A percentile compares a stretch with the other conserved stretches of the same genome.
Conservation (phyloP, 1,140 invertebrate species). For the Drosophila pseudoananassae region DNA sequence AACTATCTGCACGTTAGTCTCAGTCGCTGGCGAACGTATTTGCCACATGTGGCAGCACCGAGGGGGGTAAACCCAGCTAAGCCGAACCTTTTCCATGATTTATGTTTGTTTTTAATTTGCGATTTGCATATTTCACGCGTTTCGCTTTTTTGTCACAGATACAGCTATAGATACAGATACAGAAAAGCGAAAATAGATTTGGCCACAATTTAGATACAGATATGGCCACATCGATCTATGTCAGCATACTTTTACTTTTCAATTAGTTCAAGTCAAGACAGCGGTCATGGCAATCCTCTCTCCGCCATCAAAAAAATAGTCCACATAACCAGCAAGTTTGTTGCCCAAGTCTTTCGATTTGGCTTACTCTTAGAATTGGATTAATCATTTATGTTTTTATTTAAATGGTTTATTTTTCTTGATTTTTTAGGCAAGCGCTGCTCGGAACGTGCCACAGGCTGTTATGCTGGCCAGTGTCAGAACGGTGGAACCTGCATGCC, state of each 20-base stretch:
- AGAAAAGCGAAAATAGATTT: constrained; percentile 31
- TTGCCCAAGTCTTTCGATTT: constrained; percentile 69
- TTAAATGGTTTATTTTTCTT: not conserved
- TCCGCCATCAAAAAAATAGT: constrained; percentile 3
- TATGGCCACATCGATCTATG: constrained; percentile 67
- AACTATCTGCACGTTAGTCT: constrained; percentile 59
- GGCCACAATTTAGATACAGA: constrained; percentile 38
- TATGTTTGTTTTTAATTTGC: constrained; percentile 74
- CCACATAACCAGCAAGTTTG: constrained; percentile 50
- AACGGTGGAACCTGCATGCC: constrained; percentile 90
- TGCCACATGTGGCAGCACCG: constrained; percentile 71
- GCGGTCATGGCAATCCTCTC: constrained; percentile 43
- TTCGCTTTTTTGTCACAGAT: constrained; percentile 73
- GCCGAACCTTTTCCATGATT: constrained; percentile 55
- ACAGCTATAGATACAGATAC: constrained; percentile 20
- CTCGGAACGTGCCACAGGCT: constrained; percentile 78
- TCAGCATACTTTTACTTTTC: constrained; percentile 77
- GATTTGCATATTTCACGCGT: constrained; percentile 81
- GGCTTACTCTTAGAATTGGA: not conserved
- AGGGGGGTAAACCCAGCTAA: constrained; percentile 17
- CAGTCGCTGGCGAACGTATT: constrained; percentile 44
- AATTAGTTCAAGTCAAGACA: constrained; percentile 57
- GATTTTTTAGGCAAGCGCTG: constrained; percentile 71
- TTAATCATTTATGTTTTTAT: not conserved
- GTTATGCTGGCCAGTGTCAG: constrained; percentile 85